These are phyloP conservation scores for Antennarius striatus DNA, from an alignment of 2,113 vertebrate genomes.

Conservation along the genomic window DNA sequence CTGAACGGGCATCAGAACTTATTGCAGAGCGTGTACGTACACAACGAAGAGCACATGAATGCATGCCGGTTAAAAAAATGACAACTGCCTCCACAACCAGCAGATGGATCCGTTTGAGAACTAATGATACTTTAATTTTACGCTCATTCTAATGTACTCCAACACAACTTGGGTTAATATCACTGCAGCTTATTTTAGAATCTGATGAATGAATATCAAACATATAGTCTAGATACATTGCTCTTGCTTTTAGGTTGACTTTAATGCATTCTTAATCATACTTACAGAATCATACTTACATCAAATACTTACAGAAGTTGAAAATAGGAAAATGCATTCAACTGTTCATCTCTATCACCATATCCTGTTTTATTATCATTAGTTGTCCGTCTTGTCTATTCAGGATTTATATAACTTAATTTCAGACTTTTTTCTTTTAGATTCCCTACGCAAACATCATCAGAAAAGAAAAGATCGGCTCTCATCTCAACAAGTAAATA, in stretches of 20 bases:
- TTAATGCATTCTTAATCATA: not conserved
- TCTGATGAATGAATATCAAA: not conserved
- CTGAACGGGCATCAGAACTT: not conserved
- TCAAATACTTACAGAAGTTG: not conserved
- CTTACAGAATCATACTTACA: not conserved
- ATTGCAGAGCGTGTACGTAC: constrained; percentile 12
- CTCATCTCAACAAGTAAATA: constrained; percentile 94
- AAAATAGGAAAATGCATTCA: too few relatives aligned
- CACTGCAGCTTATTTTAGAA: constrained; percentile 1
- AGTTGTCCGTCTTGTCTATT: not conserved
- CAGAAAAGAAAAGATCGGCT: constrained; percentile 95
- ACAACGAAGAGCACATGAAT: constrained; percentile 13
- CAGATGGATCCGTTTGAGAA: constrained; percentile 65
- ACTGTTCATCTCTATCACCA: too few relatives aligned
- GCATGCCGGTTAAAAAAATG: constrained; percentile 14
- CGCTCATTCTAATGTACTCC: constrained; percentile 37
- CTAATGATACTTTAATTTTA: constrained; percentile 54
- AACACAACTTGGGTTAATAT: constrained; percentile 29
- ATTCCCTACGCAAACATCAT: constrained; percentile 98
- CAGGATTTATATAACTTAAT: not conserved
- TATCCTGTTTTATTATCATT: too few relatives aligned
- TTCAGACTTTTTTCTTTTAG: constrained; percentile 77
- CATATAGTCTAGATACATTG: not conserved
- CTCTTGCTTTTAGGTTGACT: not conserved
- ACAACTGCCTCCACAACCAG: constrained; percentile 42